Evolutionary conservation across 2,797 vertebrate genomes (phyloP), one percentile per base, ranked within the genome.

Genomic region (Muscicapa comitata): DNA sequence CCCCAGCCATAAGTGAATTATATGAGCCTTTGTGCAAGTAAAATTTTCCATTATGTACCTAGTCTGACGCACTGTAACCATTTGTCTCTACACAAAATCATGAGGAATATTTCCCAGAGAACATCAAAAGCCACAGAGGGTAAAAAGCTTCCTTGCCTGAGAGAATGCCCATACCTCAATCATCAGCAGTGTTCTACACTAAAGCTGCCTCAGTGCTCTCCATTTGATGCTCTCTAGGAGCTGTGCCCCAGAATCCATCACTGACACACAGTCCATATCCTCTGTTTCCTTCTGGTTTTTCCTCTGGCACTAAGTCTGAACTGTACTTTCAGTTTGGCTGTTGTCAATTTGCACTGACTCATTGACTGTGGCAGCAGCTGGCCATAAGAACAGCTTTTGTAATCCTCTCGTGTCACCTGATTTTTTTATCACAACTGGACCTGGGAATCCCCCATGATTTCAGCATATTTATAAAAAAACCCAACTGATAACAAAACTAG

Each of bases 11-110:
- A 89, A 84, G 70, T 82, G 88, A 95, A 86, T 87, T 94, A 87
- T 62, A 58, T 4, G 47, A 91, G 55, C 68, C 91, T 95, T 83
- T 91, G 89, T 79, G 70, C 86, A 91, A 92, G 89, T 85, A 77
- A 72, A 77, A 51, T 86, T 80, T 94, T 75, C 88, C 61, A 66
- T 92, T 84, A 90, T 61, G 71, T 43, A 70, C 78, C 91, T 33
- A 77, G 67, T 38, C 59, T 87, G 88, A 89, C 67, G 79, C 82
- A 35, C 57, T 24, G 63, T 17, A 95, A 94, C 82, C 93, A 94
- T 92, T 62, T 88, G 61, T 74, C 71, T 95, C 74, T 62, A 75
- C 88, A 80, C 54, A 93, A 81, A 73, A 78, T 51, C 13, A n/a
- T 42, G 72, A 37, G n/a, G 54, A 85, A 57, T 47, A 59, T 84